phyloP scores from a whole-genome alignment of 2,888 invertebrate genomes.

The Cheilosia pagana region DNA sequence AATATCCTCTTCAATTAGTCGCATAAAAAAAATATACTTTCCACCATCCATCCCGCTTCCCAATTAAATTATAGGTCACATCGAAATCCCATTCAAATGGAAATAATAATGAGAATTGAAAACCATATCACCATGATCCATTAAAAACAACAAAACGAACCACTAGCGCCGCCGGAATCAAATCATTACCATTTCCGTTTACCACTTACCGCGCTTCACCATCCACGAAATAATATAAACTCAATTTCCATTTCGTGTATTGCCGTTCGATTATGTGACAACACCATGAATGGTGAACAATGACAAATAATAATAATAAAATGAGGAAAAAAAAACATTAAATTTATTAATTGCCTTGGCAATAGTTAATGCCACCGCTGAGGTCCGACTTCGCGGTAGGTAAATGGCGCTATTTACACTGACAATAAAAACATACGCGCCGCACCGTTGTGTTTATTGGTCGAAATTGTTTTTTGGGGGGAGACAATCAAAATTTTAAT shows the following conservation, averaged over 20 bases:
- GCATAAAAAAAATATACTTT: background rate
- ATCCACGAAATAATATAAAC: background rate
- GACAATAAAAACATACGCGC: slow-evolving; percentile 33
- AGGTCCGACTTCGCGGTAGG: slow-evolving; percentile 32
- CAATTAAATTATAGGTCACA: background rate
- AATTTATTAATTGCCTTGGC: slow-evolving; percentile 37
- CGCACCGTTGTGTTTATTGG: slow-evolving; percentile 3
- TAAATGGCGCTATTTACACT: slow-evolving; percentile 47
- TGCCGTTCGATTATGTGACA: slow-evolving; percentile 18
- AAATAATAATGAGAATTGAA: background rate
- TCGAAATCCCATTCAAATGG: background rate
- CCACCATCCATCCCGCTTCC: background rate
- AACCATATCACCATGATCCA: background rate
- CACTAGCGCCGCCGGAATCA: background rate
- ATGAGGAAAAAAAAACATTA: slow-evolving; percentile 19
- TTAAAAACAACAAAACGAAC: background rate
- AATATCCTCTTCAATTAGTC: too few relatives aligned
- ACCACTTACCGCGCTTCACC: background rate
- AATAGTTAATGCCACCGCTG: slow-evolving; percentile 24
- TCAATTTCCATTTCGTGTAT: slow-evolving; percentile 7
- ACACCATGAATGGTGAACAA: slow-evolving; percentile 27
- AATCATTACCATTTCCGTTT: slow-evolving; percentile 1
- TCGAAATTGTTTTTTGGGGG: background rate
- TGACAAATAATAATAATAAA: slow-evolving; percentile 30
- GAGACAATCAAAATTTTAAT: background rate